Conservation (phyloP, 2,888 invertebrate genomes). For the Eledona agricola region DNA sequence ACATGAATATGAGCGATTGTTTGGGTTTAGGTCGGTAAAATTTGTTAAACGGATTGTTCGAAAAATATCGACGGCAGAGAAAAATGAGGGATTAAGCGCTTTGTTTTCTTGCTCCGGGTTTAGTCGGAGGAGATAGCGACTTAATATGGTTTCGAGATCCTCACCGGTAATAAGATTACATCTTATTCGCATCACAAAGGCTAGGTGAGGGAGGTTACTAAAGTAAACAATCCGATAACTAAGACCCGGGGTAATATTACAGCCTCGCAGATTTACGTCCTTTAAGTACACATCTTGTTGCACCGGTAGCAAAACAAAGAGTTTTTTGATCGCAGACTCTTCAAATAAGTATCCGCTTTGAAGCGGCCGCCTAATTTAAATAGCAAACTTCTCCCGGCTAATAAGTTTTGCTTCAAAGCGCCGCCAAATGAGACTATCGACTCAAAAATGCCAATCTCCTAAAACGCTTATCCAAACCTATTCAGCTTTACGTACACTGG, state of each 20-base stretch:
- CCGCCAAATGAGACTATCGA: constrained; percentile 35
- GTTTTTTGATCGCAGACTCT: constrained; percentile 33
- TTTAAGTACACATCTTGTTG: too few species aligned
- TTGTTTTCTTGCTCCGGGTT: constrained; percentile 24
- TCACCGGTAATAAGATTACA: constrained; percentile 31
- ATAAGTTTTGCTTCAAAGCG: constrained; percentile 41
- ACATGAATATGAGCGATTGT: constrained; percentile 28
- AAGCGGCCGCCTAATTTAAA: constrained; percentile 39
- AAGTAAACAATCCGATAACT: constrained; percentile 36
- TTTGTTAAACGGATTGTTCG: constrained; percentile 18
- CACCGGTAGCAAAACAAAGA: constrained; percentile 34
- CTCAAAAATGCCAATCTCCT: constrained; percentile 40
- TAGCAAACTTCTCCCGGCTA: constrained; percentile 42
- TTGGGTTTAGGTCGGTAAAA: constrained; percentile 6
- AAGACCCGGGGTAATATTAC: constrained; percentile 26
- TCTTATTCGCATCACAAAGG: constrained; percentile 36
- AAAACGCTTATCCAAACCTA: constrained; percentile 34
- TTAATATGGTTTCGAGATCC: constrained; percentile 19
- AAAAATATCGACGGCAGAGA: constrained; percentile 10
- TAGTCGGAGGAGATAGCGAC: constrained; percentile 13
- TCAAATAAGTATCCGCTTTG: constrained; percentile 40
- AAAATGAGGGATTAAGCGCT: constrained; percentile 21
- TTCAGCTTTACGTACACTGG: constrained; percentile 12
- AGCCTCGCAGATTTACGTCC: constrained; percentile 18
- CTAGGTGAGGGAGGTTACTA: constrained; percentile 36